Percentiles rank a stretch among this genome's conserved stretches.
Evolutionary conservation across 2,113 vertebrate genomes (phyloP).

Genomic region (Gymnobelideus leadbeateri): DNA sequence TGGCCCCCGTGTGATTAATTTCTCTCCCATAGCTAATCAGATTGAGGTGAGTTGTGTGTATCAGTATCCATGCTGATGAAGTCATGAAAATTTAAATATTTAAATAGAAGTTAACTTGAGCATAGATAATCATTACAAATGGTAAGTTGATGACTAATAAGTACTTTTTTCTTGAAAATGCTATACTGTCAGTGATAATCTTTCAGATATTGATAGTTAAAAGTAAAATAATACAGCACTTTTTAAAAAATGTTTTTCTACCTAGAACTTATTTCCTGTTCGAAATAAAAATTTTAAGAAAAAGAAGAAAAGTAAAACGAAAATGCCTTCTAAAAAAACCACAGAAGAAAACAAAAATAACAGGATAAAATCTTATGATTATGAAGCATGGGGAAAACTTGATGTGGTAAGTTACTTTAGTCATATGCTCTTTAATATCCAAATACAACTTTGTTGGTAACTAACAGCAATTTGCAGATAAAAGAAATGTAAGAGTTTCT

Average conservation of each 20-base stretch:
- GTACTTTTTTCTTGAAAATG: conserved; percentile 49
- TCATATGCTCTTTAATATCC: conserved; percentile 38
- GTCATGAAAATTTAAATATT: not conserved
- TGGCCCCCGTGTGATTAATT: not conserved
- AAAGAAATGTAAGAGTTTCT: not conserved
- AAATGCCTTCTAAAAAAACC: conserved; percentile 82
- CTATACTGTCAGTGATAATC: conserved; percentile 33
- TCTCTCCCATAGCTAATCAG: not conserved
- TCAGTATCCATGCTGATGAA: not conserved
- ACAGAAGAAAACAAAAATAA: conserved; percentile 85
- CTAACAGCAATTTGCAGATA: conserved; percentile 27
- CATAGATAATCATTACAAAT: conserved; percentile 28
- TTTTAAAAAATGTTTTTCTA: conserved; percentile 37
- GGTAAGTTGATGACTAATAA: conserved; percentile 59
- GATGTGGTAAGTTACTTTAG: conserved; percentile 90
- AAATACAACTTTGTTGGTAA: conserved; percentile 33
- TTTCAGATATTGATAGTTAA: conserved; percentile 43
- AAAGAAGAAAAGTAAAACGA: conserved; percentile 89
- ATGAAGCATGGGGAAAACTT: conserved; percentile 96
- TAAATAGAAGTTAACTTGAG: conserved; percentile 37
- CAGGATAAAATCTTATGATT: conserved; percentile 93
- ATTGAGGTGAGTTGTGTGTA: not conserved
- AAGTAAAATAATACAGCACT: conserved; percentile 20
- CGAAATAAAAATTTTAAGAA: conserved; percentile 94
- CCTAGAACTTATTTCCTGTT: conserved; percentile 91